Percentiles rank a stretch among this genome's conserved stretches.
Evolutionary conservation across 2,797 vertebrate genomes (phyloP).

Genomic region (Clarias fuscus): DNA sequence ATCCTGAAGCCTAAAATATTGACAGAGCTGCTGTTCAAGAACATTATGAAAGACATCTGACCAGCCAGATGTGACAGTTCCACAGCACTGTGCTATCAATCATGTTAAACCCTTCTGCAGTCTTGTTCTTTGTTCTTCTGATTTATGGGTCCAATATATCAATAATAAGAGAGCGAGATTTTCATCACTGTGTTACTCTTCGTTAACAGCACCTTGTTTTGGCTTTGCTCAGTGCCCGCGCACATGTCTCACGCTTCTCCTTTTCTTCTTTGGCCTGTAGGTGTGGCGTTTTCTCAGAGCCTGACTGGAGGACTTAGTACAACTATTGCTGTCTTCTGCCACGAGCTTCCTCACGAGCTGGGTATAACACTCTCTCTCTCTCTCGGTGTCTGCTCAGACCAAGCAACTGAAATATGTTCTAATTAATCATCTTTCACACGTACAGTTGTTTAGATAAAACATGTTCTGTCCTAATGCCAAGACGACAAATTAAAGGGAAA

Average conservation of each 20-base stretch:
- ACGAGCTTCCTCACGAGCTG: constrained; percentile 82
- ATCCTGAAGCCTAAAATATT: neutral
- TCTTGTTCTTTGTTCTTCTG: neutral
- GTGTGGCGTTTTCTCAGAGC: constrained; percentile 77
- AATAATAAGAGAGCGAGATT: neutral
- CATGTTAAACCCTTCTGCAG: neutral
- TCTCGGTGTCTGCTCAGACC: neutral
- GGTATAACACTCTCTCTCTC: constrained; percentile 64
- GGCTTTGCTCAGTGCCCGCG: neutral
- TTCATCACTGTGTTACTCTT: neutral
- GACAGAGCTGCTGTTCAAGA: neutral
- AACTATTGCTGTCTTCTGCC: constrained; percentile 80
- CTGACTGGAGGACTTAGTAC: constrained; percentile 80
- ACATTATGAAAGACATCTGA: neutral
- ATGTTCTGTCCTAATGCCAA: neutral
- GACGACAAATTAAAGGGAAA: neutral
- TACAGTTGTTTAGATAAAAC: neutral
- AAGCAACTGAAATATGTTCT: neutral
- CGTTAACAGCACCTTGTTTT: neutral
- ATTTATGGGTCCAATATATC: neutral
- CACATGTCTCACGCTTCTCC: neutral
- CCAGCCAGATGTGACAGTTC: neutral
- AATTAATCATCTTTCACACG: neutral
- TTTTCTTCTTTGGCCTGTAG: constrained; percentile 56
- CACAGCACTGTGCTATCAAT: neutral